phyloP scores from a whole-genome alignment of 1,140 invertebrate species.

The Pygmarrhopalites habei region DNA sequence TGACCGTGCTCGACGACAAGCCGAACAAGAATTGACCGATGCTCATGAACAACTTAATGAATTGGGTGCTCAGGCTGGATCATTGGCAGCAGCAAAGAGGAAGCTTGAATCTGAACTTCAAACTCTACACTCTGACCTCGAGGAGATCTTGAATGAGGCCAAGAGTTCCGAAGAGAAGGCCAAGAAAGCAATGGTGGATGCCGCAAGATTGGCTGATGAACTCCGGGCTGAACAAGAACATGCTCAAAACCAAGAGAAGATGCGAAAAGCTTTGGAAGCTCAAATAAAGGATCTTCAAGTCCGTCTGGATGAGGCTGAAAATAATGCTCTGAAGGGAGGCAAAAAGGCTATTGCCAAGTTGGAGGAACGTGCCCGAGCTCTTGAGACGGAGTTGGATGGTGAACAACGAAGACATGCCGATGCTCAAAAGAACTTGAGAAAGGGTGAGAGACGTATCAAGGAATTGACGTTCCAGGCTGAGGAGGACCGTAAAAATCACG shows the following conservation, averaged over 20 bases:
- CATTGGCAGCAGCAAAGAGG: slow-evolving; percentile 89
- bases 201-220: slow-evolving; percentile 92
- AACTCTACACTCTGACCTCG: slow-evolving; percentile 92
- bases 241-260: slow-evolving; percentile 93
- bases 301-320: slow-evolving; percentile 91
- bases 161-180: slow-evolving; percentile 95
- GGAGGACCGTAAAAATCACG: slow-evolving; percentile 95
- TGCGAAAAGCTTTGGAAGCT: slow-evolving; percentile 91
- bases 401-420: slow-evolving; percentile 97
- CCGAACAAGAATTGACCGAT: slow-evolving; percentile 92
- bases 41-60: slow-evolving; percentile 96
- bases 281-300: slow-evolving; percentile 93
- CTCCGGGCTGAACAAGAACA: slow-evolving; percentile 98
- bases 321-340: slow-evolving; percentile 93
- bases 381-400: slow-evolving; percentile 94
- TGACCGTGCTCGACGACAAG: slow-evolving; percentile 90
- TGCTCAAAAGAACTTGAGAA: slow-evolving; percentile 90
- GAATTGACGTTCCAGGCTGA: slow-evolving; percentile 92
- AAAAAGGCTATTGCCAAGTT: slow-evolving; percentile 95
- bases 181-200: slow-evolving; percentile 97
- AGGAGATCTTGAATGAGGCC: slow-evolving; percentile 90
- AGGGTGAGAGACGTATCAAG: slow-evolving; percentile 91
- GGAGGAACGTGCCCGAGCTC: slow-evolving; percentile 87
- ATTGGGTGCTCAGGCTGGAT: slow-evolving; percentile 82
- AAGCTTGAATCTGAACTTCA: slow-evolving; percentile 96